phyloP scores from a whole-genome alignment of 2,888 invertebrate genomes.

The Nebria brevicollis region DNA sequence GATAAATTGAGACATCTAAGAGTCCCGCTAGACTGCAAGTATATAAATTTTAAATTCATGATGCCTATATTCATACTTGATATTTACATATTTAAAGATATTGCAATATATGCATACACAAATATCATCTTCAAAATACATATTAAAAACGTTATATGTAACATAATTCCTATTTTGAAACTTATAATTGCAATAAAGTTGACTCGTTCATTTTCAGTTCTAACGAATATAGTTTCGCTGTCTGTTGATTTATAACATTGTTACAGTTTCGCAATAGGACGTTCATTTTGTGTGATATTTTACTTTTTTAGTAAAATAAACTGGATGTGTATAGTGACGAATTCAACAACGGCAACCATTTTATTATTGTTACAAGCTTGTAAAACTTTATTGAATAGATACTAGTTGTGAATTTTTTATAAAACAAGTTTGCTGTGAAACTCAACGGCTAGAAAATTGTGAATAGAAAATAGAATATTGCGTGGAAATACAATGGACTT shows the following conservation, averaged over 20 bases:
- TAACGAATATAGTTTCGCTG: neutral
- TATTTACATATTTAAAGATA: too few species aligned
- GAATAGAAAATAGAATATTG: slow-evolving; percentile 3
- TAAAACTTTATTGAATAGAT: slow-evolving; percentile 19
- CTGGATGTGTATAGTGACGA: neutral
- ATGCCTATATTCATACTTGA: too few species aligned
- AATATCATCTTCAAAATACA: too few species aligned
- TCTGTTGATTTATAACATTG: slow-evolving; percentile 19
- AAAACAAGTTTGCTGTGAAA: slow-evolving; percentile 13
- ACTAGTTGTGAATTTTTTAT: neutral
- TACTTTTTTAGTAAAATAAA: neutral
- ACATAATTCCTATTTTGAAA: too few species aligned
- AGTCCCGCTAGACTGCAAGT: too few species aligned
- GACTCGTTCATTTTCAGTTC: too few species aligned
- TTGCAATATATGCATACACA: too few species aligned
- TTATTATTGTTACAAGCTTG: slow-evolving; percentile 31
- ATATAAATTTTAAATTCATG: too few species aligned
- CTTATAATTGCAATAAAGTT: too few species aligned
- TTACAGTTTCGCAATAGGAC: slow-evolving; percentile 4
- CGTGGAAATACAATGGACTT: neutral
- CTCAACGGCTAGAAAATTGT: slow-evolving; percentile 32
- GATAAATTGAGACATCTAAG: too few species aligned
- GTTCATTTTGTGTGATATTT: neutral
- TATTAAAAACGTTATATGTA: too few species aligned
- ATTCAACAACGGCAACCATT: slow-evolving; percentile 23